These are phyloP conservation scores for Lasius fuliginosus DNA, from an alignment of 2,888 invertebrate species.

Conservation along the genomic window DNA sequence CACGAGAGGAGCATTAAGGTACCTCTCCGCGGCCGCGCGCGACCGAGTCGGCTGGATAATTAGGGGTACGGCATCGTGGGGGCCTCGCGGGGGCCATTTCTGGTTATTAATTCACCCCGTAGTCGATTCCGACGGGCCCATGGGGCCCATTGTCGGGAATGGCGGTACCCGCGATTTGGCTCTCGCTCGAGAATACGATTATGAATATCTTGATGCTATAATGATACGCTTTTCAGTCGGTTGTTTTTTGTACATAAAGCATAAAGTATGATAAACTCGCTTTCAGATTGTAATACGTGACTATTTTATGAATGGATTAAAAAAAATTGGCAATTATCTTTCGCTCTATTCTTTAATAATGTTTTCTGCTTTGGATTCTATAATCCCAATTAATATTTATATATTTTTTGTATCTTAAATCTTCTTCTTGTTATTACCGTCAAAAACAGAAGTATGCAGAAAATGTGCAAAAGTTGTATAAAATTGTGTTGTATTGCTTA, in stretches of 20 bases:
- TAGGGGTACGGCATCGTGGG: conserved; percentile 74
- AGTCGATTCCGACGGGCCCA: conserved; percentile 56
- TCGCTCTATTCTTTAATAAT: not conserved
- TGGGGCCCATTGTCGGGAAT: conserved; percentile 62
- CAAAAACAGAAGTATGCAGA: not conserved
- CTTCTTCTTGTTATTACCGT: not conserved
- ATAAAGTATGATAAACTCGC: not conserved
- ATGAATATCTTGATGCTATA: conserved; percentile 69
- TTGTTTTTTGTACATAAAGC: conserved; percentile 14
- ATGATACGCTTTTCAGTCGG: conserved; percentile 62
- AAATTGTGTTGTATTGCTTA: not conserved
- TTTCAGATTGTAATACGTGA: not conserved
- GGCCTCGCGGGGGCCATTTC: conserved; percentile 67
- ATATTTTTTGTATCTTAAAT: not conserved
- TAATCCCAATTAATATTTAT: not conserved
- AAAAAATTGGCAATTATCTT: not conserved
- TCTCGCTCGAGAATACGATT: conserved; percentile 66
- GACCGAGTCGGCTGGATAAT: conserved; percentile 74
- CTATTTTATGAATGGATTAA: conserved; percentile 19
- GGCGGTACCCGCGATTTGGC: conserved; percentile 52
- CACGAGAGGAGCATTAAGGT: conserved; percentile 71
- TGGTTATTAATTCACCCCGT: conserved; percentile 74
- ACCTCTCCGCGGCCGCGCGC: conserved; percentile 62
- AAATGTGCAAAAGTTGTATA: not conserved
- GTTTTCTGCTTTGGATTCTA: not conserved